A percentile compares a stretch with the other conserved stretches of the same genome.
phyloP scores from a whole-genome alignment of 2,888 invertebrate genomes.

The Uropetala carovei region DNA sequence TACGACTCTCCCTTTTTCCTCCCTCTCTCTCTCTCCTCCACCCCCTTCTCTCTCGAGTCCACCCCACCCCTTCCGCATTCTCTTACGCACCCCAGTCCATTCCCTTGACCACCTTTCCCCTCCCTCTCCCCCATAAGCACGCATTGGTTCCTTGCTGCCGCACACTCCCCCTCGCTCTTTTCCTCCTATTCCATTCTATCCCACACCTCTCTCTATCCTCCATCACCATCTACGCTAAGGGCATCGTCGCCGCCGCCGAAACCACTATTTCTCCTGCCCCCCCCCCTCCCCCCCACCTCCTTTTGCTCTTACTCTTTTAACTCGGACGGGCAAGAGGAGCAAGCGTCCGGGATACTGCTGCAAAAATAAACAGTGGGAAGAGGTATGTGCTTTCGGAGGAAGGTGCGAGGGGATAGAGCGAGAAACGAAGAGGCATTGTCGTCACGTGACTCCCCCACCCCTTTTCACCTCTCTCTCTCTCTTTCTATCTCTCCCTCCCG shows the following conservation, averaged over 20 bases:
- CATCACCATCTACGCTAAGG: constrained; percentile 36
- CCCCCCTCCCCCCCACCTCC: not conserved
- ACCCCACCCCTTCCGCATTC: constrained; percentile 15
- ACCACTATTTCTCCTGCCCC: not conserved
- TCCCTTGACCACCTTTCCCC: not conserved
- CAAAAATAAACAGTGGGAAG: constrained; percentile 56
- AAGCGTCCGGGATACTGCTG: not conserved
- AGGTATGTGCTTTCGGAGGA: constrained; percentile 25
- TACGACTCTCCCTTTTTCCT: constrained; percentile 1
- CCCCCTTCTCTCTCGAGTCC: not conserved
- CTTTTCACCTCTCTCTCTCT: not conserved
- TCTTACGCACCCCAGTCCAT: constrained; percentile 19
- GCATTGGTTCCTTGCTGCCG: not conserved
- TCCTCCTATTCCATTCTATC: not conserved
- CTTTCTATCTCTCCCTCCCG: not conserved
- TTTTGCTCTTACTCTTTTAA: not conserved
- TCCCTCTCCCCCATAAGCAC: not conserved
- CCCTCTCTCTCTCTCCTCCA: not conserved
- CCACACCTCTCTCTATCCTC: not conserved
- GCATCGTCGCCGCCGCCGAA: not conserved
- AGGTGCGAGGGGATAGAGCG: not conserved
- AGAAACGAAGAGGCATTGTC: constrained; percentile 57
- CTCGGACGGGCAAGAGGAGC: not conserved
- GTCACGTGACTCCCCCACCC: constrained; percentile 38
- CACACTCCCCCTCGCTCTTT: too few relatives aligned